phyloP scores from a whole-genome alignment of 2,797 vertebrate genomes.

The Protosalanx chinensis region DNA sequence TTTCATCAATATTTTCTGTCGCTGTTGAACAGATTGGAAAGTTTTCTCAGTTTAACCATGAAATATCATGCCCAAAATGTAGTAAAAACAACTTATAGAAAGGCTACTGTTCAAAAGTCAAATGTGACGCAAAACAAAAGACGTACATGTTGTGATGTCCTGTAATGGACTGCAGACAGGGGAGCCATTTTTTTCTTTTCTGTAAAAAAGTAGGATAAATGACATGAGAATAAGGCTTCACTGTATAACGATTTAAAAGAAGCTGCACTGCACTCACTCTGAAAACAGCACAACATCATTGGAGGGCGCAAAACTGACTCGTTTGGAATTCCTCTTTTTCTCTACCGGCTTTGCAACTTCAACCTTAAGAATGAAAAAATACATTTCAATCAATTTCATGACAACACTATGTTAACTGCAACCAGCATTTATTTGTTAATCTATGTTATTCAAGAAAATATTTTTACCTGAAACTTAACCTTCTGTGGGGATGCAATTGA shows the following conservation, averaged over 20 bases:
- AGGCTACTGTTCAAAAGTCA: not conserved
- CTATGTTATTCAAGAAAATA: not conserved
- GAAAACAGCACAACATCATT: constrained; percentile 72
- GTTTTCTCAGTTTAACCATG: not conserved
- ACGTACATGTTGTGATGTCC: constrained; percentile 49
- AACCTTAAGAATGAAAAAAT: constrained; percentile 51
- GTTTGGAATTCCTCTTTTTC: constrained; percentile 69
- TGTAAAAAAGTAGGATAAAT: constrained; percentile 36
- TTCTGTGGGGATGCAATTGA: constrained; percentile 48
- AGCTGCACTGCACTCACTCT: constrained; percentile 54
- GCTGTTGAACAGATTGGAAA: constrained; percentile 39
- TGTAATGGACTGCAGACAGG: constrained; percentile 54
- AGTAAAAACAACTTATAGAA: not conserved
- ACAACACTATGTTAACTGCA: constrained; percentile 1
- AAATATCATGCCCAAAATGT: not conserved
- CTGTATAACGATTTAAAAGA: not conserved
- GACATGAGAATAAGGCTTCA: not conserved
- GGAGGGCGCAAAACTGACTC: constrained; percentile 78
- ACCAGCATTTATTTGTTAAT: not conserved
- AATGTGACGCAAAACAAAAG: not conserved
- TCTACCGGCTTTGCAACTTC: constrained; percentile 61
- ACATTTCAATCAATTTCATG: not conserved
- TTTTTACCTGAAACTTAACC: constrained; percentile 64
- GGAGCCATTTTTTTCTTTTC: constrained; percentile 65
- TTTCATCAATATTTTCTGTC: constrained; percentile 41